Percentiles rank a stretch among this genome's conserved stretches.
Evolutionary conservation across 2,888 invertebrate genomes (phyloP).

Genomic region (Kryphioiulus occultus): DNA sequence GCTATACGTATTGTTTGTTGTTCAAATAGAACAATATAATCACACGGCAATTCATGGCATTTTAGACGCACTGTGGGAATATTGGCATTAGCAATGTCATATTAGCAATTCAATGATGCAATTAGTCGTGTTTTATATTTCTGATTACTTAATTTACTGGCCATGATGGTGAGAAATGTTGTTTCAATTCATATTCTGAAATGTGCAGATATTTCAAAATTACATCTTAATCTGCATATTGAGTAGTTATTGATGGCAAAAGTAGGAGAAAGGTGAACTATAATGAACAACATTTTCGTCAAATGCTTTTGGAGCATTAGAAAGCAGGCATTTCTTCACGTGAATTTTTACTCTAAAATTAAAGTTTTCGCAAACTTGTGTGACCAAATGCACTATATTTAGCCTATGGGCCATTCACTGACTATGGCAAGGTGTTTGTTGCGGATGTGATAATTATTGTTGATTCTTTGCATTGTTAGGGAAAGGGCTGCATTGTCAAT

Average conservation of each 20-base stretch:
- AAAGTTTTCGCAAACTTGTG: not conserved
- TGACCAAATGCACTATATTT: not conserved
- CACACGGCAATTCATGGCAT: not conserved
- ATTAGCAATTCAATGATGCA: not conserved
- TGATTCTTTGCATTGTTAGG: conserved; percentile 11
- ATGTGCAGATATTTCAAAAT: not conserved
- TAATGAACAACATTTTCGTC: not conserved
- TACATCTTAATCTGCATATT: not conserved
- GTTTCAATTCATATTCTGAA: not conserved
- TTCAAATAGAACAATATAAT: not conserved
- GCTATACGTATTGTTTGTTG: not conserved
- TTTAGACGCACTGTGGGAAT: not conserved
- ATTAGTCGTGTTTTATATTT: not conserved
- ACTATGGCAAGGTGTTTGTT: conserved; percentile 38
- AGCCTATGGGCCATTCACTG: not conserved
- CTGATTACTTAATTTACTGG: not conserved
- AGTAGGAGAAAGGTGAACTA: not conserved
- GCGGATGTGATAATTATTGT: conserved; percentile 39
- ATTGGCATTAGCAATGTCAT: not conserved
- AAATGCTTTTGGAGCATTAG: not conserved
- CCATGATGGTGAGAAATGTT: not conserved
- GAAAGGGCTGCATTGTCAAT: conserved; percentile 38
- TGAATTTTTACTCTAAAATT: not conserved
- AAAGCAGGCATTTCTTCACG: not conserved
- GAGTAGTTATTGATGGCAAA: not conserved